These are phyloP conservation scores for Sebastes oblongus DNA, from an alignment of 2,797 vertebrate species.

Conservation along the genomic window DNA sequence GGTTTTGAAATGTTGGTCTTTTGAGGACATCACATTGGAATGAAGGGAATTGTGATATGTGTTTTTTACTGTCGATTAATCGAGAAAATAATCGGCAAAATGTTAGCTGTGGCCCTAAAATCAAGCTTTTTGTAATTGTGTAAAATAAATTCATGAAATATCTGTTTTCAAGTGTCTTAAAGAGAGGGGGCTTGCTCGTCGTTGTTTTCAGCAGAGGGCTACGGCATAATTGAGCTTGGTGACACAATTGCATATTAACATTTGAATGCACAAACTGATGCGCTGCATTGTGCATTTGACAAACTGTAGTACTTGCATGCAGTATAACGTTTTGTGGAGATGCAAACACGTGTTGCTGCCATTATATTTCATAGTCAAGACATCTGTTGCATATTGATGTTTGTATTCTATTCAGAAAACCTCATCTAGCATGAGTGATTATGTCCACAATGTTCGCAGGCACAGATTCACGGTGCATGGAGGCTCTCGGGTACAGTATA, in stretches of 20 bases:
- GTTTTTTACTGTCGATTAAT: background rate
- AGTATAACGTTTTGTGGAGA: background rate
- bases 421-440: conserved; percentile 9
- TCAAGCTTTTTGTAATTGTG: background rate
- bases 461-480: conserved; percentile 18
- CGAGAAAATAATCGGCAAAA: background rate
- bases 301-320: background rate
- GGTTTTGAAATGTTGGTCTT: background rate
- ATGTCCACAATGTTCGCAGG: background rate
- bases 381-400: conserved; percentile 13
- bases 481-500: background rate
- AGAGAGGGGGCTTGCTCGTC: background rate
- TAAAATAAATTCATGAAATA: background rate
- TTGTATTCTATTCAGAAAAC: conserved; percentile 7
- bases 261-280: background rate
- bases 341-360: background rate
- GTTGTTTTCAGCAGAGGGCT: background rate
- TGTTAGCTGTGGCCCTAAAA: background rate
- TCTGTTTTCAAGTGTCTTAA: background rate
- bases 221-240: background rate
- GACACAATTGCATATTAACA: background rate
- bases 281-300: background rate
- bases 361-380: background rate
- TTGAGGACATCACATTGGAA: background rate
- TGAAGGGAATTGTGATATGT: background rate